phyloP scores from a whole-genome alignment of 2,888 invertebrate genomes.

The Malacosoma neustria region DNA sequence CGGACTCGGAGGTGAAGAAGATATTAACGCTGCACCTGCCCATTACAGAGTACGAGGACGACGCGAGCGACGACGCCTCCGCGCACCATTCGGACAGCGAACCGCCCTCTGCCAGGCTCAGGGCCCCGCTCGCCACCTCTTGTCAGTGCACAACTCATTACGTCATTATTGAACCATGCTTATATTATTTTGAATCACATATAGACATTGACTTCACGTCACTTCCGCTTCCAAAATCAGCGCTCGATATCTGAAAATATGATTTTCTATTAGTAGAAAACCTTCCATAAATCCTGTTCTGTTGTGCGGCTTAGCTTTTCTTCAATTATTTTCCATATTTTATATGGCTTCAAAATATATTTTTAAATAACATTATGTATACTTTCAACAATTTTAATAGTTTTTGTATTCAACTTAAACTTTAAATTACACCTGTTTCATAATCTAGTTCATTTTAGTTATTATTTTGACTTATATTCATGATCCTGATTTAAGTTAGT shows the following conservation, averaged over 20 bases:
- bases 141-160: constrained; percentile 32
- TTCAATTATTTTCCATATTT: too few relatives aligned
- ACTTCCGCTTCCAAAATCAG: background rate
- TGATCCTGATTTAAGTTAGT: too few relatives aligned
- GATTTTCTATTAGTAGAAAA: too few relatives aligned
- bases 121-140: constrained; percentile 52
- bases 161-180: background rate
- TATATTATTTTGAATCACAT: background rate
- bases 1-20: constrained; percentile 96
- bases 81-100: constrained; percentile 75
- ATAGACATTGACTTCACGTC: background rate
- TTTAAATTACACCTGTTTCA: too few relatives aligned
- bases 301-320: too few relatives aligned
- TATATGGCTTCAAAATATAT: too few relatives aligned
- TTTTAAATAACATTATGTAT: too few relatives aligned
- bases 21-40: constrained; percentile 93
- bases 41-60: constrained; percentile 95
- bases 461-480: too few relatives aligned
- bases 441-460: too few relatives aligned
- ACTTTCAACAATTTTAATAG: too few relatives aligned
- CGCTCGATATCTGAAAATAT: background rate
- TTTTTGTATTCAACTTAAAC: too few relatives aligned
- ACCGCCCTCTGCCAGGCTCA: constrained; percentile 46
- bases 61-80: constrained; percentile 78
- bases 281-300: too few relatives aligned